Conservation (phyloP, 37 sponge, comb jelly and placozoan species). For the Spongilla lacustris region DNA sequence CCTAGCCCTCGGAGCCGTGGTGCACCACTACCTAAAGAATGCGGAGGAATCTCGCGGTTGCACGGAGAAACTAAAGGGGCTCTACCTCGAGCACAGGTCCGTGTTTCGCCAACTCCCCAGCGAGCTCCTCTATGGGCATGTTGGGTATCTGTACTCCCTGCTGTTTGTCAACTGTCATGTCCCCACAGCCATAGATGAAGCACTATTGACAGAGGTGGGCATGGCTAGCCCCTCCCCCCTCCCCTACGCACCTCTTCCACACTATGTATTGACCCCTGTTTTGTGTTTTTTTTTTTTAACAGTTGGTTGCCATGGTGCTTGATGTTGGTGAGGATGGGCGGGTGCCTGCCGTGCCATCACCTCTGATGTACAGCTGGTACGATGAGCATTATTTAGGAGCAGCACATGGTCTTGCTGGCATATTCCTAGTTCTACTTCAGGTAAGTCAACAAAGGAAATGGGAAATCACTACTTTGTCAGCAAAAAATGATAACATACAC, state of each 20-base stretch:
- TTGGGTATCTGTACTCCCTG: conserved; percentile 88
- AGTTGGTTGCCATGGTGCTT: conserved; percentile 55
- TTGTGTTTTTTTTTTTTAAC: neutral
- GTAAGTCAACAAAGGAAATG: too few relatives aligned
- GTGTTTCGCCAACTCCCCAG: conserved; percentile 50
- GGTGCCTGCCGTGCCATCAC: conserved; percentile 28
- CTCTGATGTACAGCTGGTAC: conserved; percentile 96
- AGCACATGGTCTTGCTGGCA: conserved; percentile 95
- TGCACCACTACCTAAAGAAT: conserved; percentile 49
- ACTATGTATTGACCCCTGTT: too few relatives aligned
- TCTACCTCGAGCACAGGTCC: conserved; percentile 17
- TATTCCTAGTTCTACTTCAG: conserved; percentile 77
- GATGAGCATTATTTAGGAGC: conserved; percentile 92
- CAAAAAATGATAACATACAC: too few relatives aligned
- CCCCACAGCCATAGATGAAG: conserved; percentile 60
- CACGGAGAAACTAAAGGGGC: conserved; percentile 15
- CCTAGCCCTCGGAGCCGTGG: conserved; percentile 74
- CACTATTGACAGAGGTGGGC: conserved; percentile 57
- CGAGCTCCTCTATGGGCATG: conserved; percentile 90
- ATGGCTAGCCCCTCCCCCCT: neutral
- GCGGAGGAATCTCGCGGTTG: conserved; percentile 30
- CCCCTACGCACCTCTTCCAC: too few relatives aligned
- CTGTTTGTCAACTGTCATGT: conserved; percentile 71
- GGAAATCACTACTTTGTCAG: too few relatives aligned
- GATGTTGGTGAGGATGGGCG: conserved; percentile 65